phyloP scores from a whole-genome alignment of 2,888 invertebrate genomes.

The Cyclophora punctaria region DNA sequence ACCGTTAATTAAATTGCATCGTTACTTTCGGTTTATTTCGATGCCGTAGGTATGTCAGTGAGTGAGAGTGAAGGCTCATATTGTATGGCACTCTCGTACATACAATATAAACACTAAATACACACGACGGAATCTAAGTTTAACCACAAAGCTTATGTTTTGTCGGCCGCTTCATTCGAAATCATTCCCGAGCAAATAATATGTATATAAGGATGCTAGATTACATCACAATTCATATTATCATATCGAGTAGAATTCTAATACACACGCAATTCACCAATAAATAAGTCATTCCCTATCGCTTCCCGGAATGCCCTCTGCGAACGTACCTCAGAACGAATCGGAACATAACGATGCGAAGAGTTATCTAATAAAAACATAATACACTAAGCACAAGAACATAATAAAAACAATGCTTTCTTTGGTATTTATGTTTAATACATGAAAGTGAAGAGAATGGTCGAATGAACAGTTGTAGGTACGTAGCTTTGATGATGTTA shows the following conservation, averaged over 20 bases:
- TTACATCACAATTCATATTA: too few relatives aligned
- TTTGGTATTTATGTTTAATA: conserved; percentile 32
- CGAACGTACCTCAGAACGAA: neutral
- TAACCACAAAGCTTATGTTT: too few relatives aligned
- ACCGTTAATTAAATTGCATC: too few relatives aligned
- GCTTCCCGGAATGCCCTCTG: neutral
- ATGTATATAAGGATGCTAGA: neutral
- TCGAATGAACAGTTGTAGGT: conserved; percentile 24
- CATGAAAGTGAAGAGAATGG: conserved; percentile 35
- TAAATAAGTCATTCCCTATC: neutral
- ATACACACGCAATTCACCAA: neutral
- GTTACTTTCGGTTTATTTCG: too few relatives aligned
- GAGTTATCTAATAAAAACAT: conserved; percentile 13
- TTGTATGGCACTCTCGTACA: too few relatives aligned
- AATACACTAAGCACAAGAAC: conserved; percentile 12
- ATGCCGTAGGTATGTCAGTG: too few relatives aligned
- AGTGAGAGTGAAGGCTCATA: too few relatives aligned
- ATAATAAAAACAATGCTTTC: conserved; percentile 29
- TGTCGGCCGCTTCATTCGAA: too few relatives aligned
- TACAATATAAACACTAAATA: too few relatives aligned
- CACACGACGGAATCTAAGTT: too few relatives aligned
- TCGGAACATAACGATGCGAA: conserved; percentile 7
- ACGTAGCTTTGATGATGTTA: conserved; percentile 13
- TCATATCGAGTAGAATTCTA: neutral
- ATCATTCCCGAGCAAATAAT: conserved; percentile 4